These are phyloP conservation scores for Syngnathus acus DNA, from an alignment of 2,797 vertebrate genomes.

Conservation along the genomic window DNA sequence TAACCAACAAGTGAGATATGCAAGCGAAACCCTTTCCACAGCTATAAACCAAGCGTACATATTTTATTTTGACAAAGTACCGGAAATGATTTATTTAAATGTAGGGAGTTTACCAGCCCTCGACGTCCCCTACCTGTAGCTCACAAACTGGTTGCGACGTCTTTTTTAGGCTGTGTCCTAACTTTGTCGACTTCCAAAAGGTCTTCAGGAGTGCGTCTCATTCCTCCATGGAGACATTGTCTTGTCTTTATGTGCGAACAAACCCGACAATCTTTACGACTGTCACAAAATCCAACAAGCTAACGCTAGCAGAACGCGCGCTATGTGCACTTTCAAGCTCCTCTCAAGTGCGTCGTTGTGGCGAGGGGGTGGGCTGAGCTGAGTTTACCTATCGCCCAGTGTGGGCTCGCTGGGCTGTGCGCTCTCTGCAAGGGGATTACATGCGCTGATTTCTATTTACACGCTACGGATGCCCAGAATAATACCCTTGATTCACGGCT, in stretches of 20 bases:
- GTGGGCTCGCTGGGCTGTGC: slow-evolving; percentile 18
- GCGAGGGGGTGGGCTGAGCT: slow-evolving; percentile 15
- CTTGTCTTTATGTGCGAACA: no score
- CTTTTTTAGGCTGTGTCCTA: slow-evolving; percentile 10
- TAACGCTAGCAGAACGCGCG: background rate
- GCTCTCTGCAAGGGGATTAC: slow-evolving; percentile 34
- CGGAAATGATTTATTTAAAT: background rate
- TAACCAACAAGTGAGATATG: background rate
- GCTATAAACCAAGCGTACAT: background rate
- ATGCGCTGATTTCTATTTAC: slow-evolving; percentile 18
- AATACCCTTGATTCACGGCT: background rate
- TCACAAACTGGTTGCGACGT: background rate
- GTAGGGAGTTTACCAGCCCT: background rate
- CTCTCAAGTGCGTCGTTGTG: background rate
- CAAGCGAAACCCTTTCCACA: background rate
- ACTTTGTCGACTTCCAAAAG: background rate
- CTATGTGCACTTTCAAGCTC: slow-evolving; percentile 12
- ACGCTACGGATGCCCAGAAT: slow-evolving; percentile 14
- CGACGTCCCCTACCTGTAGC: slow-evolving; percentile 48
- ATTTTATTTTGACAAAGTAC: slow-evolving; percentile 20
- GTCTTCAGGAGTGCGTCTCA: background rate
- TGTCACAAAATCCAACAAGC: background rate
- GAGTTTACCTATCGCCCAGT: slow-evolving; percentile 27
- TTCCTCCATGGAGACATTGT: slow-evolving; percentile 7
- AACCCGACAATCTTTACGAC: background rate